Evolutionary conservation across 2,797 vertebrate genomes (phyloP).

Genomic region (Monodelphis domestica): DNA sequence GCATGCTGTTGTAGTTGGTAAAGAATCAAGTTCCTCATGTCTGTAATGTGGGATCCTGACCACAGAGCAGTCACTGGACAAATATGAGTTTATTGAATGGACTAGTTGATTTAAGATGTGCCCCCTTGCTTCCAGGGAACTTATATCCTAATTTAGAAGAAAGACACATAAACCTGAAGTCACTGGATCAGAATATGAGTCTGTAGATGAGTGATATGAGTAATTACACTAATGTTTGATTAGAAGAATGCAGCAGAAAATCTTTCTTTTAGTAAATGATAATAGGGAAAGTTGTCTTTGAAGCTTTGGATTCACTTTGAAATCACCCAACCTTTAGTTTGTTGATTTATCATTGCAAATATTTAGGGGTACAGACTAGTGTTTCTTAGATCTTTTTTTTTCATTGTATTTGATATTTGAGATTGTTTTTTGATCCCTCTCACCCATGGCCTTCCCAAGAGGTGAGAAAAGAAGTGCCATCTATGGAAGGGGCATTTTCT

Average conservation of each 20-base stretch:
- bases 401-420: background rate
- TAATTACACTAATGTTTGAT: background rate
- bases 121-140: background rate
- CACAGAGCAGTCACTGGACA: background rate
- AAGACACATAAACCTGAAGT: background rate
- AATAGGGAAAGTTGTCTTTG: background rate
- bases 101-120: background rate
- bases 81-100: background rate
- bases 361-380: background rate
- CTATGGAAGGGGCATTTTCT: background rate
- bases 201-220: background rate
- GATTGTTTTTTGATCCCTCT: background rate
- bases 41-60: background rate
- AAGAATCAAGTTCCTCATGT: background rate
- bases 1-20: background rate
- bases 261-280: background rate
- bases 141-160: background rate
- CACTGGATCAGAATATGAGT: background rate
- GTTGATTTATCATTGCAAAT: background rate
- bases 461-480: background rate
- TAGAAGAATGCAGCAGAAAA: background rate
- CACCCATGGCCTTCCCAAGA: background rate
- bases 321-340: background rate
- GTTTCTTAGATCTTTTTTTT: background rate
- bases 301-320: background rate